A percentile compares a stretch with the other conserved stretches of the same genome.
phyloP scores from a whole-genome alignment of 1,140 invertebrate species.

The Drosophila chauvacae region DNA sequence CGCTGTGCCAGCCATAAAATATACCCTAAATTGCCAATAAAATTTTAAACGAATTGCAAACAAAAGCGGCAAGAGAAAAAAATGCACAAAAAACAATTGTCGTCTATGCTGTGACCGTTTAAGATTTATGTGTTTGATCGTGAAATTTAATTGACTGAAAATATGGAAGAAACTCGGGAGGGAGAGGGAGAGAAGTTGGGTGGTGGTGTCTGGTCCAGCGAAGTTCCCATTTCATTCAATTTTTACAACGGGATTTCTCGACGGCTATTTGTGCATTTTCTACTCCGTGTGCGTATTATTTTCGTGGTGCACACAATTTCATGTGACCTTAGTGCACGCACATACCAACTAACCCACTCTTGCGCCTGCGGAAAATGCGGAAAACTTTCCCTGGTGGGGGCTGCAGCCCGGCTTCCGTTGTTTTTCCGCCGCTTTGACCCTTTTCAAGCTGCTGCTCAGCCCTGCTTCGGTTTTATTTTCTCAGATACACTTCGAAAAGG shows the following conservation, averaged over 20 bases:
- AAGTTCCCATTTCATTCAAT: constrained; percentile 38
- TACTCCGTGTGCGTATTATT: constrained; percentile 34
- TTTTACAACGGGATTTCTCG: constrained; percentile 6
- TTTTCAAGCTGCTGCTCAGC: constrained; percentile 24
- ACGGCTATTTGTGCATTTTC: constrained; percentile 34
- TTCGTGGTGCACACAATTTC: constrained; percentile 16
- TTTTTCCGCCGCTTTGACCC: constrained; percentile 47
- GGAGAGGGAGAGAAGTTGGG: neutral
- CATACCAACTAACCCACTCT: constrained; percentile 6
- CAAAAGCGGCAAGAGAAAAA: constrained; percentile 30
- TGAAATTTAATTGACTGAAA: constrained; percentile 84
- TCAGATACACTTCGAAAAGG: neutral
- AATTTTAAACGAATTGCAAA: constrained; percentile 78
- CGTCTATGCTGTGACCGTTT: constrained; percentile 54
- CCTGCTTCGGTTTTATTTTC: constrained; percentile 7
- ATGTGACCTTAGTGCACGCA: constrained; percentile 34
- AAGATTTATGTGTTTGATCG: constrained; percentile 80
- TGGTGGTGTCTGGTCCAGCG: neutral
- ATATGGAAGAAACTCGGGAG: constrained; percentile 48
- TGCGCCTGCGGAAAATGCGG: constrained; percentile 10
- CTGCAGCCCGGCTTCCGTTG: constrained; percentile 16
- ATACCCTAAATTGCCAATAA: constrained; percentile 81
- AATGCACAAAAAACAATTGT: constrained; percentile 69
- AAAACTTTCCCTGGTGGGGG: constrained; percentile 13
- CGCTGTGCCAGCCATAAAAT: constrained; percentile 72